Base-by-base conservation (phyloP, 2,888 invertebrate species). In the Rotaria socialis region DNA sequence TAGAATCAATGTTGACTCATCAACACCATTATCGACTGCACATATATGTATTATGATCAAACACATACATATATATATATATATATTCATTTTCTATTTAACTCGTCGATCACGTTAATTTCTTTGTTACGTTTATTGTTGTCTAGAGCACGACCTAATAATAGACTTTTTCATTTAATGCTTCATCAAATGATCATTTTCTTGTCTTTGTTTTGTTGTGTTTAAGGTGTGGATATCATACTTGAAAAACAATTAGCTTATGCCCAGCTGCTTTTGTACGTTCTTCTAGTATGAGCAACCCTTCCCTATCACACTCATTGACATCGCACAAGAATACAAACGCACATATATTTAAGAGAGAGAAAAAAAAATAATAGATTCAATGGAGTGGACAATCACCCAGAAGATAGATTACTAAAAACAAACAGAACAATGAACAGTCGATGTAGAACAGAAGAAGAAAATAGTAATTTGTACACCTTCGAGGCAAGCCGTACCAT, bases 351-450 rank as follows among this genome's bases (percentile, higher is more conserved):
- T 67, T 35, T 35, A 35, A 35, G 50, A 50, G 50, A 50, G 50
- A 50, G 14, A 50, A 52, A 16, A 52, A 16, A 16, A 80, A 80
- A 80, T 47, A 80, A 80, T 10, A 80, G 80, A 80, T 80, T 43
- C 80, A 80, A 80, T 80, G 43, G n/a, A 80, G 80, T 80, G 80
- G 80, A 80, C 80, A 80, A 47, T 80, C 47, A 80, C n/a, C 43
- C 47, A 80, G 80, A 80, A 47, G 80, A 80, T 47, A 80, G 47
- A 80, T 80, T 80, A 80, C 80, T 47, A 80, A 80, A n/a, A 80
- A 80, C 67, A 67, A 67, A 67, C 16, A 67, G 67, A 67, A 67
- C 67, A 67, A 67, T 67, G 67, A 35, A 67, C n/a, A 35, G 67
- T 67, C 67, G 67, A 67, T 41, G 35, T 35, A 67, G 35, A 67